Conservation (phyloP, 2,888 invertebrate genomes). For the Andrena marginata region DNA sequence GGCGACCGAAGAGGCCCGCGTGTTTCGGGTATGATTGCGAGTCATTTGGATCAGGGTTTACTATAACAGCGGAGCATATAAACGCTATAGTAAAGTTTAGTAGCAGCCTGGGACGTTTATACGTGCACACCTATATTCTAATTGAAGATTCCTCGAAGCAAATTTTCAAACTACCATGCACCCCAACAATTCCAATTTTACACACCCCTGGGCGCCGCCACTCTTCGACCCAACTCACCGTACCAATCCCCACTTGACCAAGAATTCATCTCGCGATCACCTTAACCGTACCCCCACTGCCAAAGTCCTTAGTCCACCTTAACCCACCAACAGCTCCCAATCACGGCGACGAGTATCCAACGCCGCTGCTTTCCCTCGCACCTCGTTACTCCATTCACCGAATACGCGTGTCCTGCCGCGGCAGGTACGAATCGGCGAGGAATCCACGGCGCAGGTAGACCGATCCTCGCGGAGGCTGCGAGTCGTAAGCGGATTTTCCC, state of each 20-base stretch:
- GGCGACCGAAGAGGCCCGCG: no score
- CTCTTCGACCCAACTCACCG: not conserved
- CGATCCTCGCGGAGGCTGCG: slow-evolving; percentile 37
- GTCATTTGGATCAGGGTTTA: no score
- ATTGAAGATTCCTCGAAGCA: no score
- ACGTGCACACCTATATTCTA: no score
- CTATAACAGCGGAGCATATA: no score
- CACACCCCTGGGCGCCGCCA: no score
- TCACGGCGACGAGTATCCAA: not conserved
- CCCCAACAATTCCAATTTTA: no score
- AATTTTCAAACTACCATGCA: no score
- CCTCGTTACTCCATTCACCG: not conserved
- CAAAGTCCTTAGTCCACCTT: not conserved
- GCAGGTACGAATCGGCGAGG: slow-evolving; percentile 7
- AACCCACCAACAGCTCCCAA: not conserved
- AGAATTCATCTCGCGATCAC: not conserved
- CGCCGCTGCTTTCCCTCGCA: not conserved
- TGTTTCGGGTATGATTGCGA: no score
- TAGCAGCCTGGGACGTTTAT: no score
- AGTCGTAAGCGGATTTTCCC: slow-evolving; percentile 69
- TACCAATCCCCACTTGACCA: not conserved
- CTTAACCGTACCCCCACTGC: not conserved
- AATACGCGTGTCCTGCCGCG: not conserved
- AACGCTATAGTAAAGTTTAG: no score
- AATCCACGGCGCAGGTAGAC: slow-evolving; percentile 22